phyloP scores from a whole-genome alignment of 2,113 vertebrate genomes.

The Mustela nigripes region DNA sequence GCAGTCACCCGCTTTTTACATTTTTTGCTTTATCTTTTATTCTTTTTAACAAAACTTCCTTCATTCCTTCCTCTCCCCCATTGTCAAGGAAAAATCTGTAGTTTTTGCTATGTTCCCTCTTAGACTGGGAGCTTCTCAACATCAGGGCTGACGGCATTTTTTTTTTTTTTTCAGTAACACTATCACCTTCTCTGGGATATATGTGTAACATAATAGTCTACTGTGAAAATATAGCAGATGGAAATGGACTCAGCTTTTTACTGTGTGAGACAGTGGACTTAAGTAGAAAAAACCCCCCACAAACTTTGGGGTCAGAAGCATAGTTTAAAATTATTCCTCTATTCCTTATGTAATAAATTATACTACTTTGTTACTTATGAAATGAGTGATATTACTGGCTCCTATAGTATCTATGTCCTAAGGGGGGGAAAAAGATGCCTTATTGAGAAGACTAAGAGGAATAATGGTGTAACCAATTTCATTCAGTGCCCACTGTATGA shows the following conservation, averaged over 20 bases:
- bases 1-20: background rate
- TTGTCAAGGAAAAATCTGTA: background rate
- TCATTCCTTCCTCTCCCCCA: background rate
- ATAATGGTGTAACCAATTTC: background rate
- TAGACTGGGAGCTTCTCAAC: background rate
- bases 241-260: background rate
- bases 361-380: background rate
- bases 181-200: background rate
- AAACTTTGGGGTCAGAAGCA: background rate
- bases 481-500: background rate
- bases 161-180: background rate
- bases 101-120: background rate
- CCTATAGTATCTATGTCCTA: background rate
- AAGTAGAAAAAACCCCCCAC: background rate
- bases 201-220: background rate
- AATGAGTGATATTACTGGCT: background rate
- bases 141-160: background rate
- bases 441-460: background rate
- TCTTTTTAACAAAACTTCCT: background rate
- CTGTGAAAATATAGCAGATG: background rate
- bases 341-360: background rate
- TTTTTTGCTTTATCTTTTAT: background rate
- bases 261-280: background rate
- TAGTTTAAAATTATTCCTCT: slow-evolving; percentile 49
- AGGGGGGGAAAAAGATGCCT: background rate